Evolutionary conservation across 2,113 vertebrate genomes (phyloP).

Genomic region (Tupaia chinensis): DNA sequence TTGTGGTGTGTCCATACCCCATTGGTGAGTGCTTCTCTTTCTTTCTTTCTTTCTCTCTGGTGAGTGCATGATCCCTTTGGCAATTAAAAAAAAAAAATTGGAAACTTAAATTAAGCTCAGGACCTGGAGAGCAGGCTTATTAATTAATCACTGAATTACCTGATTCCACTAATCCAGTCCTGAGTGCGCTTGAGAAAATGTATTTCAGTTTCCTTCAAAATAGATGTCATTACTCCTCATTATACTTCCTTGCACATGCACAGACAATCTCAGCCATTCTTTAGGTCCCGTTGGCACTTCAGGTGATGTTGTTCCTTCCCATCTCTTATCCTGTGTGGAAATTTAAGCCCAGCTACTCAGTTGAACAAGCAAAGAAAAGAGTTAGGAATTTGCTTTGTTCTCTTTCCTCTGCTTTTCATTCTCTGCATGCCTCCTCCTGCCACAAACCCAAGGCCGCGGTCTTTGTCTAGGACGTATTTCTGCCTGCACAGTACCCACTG

Average conservation of each 20-base stretch:
- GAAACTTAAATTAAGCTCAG: neutral
- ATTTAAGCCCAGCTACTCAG: neutral
- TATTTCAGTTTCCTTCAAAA: neutral
- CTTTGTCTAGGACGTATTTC: constrained; percentile 23
- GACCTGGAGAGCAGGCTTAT: neutral
- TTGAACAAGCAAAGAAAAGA: neutral
- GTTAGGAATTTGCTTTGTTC: constrained; percentile 66
- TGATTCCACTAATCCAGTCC: neutral
- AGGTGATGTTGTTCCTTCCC: neutral
- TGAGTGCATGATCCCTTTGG: too few relatives aligned
- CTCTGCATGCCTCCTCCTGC: constrained; percentile 61
- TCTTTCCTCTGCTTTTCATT: constrained; percentile 66
- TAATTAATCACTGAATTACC: neutral
- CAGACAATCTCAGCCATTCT: neutral
- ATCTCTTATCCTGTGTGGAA: constrained; percentile 44
- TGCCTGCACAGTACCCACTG: constrained; percentile 6
- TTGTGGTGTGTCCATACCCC: too few relatives aligned
- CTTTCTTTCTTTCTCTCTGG: too few relatives aligned
- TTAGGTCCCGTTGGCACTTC: neutral
- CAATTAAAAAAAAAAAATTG: neutral
- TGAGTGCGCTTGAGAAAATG: constrained; percentile 1
- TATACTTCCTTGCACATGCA: neutral
- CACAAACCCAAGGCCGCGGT: constrained; percentile 61
- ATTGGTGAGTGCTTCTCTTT: too few relatives aligned
- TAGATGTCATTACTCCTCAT: neutral